phyloP scores from a whole-genome alignment of 2,113 vertebrate genomes.

The Cyanoramphus novaezelandiae region DNA sequence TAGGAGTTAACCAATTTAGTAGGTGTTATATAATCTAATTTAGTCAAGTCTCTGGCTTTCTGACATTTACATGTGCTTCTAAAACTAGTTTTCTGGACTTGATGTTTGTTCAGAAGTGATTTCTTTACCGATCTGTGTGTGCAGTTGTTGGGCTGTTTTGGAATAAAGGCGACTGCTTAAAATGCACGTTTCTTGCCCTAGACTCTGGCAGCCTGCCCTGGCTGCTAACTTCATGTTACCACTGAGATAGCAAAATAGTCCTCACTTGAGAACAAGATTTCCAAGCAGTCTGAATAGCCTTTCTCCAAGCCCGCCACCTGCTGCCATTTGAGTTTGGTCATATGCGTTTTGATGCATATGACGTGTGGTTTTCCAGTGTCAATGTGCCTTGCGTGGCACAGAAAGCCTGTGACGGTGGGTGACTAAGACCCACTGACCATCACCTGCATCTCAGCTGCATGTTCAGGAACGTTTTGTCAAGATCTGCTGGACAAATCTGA shows the following conservation, averaged over 20 bases:
- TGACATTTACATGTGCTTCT: background rate
- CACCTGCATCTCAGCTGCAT: background rate
- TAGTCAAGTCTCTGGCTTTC: background rate
- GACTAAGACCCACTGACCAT: background rate
- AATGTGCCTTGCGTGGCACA: background rate
- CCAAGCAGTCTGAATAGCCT: background rate
- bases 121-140: background rate
- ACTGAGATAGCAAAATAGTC: background rate
- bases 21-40: background rate
- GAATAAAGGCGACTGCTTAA: background rate
- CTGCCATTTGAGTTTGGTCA: background rate
- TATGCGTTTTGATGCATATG: background rate
- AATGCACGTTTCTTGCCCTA: background rate
- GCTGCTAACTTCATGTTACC: background rate
- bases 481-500: slow-evolving; percentile 27
- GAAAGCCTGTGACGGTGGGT: slow-evolving; percentile 20
- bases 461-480: background rate
- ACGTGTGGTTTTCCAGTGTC: background rate
- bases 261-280: background rate
- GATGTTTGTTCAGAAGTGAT: background rate
- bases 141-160: background rate
- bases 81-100: background rate
- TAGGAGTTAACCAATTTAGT: background rate
- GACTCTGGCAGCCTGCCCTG: background rate
- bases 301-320: background rate